Base-by-base conservation (phyloP, 2,113 vertebrate species). In the Noturus placidus region DNA sequence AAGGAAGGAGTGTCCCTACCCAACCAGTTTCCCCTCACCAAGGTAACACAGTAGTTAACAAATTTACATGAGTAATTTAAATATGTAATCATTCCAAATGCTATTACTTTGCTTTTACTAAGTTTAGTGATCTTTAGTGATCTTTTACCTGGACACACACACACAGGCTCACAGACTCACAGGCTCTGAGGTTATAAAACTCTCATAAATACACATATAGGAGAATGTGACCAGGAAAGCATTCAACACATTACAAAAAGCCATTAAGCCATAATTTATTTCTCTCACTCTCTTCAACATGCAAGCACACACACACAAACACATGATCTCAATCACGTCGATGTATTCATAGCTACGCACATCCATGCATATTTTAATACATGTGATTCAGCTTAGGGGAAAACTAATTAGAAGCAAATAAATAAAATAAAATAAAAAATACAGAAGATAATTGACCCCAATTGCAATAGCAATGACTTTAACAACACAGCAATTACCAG, bases 1-100 rank as follows among this genome's bases (percentile, higher is more conserved):
- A 99, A 99, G 91, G 98, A 99, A 87, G 98, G 98, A 1, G 88
- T 99, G 87, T 93, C 92, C 3, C 91, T 99, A 87, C 95, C 97
- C 87, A 95, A 93, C 0, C 97, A 97, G 93, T 95, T 99, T 87
- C 98, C 98, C 30, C 96, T 99, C 79, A 97, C 97, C 86, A 99
- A 99, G 96, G 98, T 98, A 92, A 35, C 2, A 72, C 35, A 69
- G 3, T 15, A 27, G 2, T 19, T 74, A 19, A 27, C 22, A 74
- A 22, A 74, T 46, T 1, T 42, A 42, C 42, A 2, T 22, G 38
- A 6, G 0, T 35, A 25, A 50, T 50, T 77, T 27, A 74, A 74
- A 46, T 22, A 42, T 74, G 2, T 46, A 74, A 70, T 19, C 4
- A 38, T 67, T n/a, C n/a, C 65, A 70, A 70, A 67, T 13, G n/a